phyloP scores from a whole-genome alignment of 2,888 invertebrate species.

The Amphipoea lucens region DNA sequence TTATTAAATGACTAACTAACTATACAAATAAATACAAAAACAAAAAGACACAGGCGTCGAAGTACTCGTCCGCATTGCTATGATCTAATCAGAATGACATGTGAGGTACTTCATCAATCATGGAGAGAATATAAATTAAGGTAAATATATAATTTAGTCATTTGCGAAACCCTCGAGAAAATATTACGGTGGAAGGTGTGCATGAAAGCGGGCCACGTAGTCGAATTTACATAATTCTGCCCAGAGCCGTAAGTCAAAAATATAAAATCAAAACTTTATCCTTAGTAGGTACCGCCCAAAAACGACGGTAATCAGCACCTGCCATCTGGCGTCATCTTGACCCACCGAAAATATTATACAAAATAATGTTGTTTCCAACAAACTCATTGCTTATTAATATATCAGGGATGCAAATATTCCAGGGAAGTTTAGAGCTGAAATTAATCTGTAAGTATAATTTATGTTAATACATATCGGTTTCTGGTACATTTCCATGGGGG shows the following conservation, averaged over 20 bases:
- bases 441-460: conserved; percentile 86
- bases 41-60: too few relatives aligned
- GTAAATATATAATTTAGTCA: neutral
- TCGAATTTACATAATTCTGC: conserved; percentile 46
- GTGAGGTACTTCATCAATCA: neutral
- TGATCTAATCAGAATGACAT: neutral
- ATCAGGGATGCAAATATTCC: conserved; percentile 62
- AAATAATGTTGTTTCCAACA: conserved; percentile 50
- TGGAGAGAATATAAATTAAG: neutral
- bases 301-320: conserved; percentile 57
- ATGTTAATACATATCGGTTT: conserved; percentile 81
- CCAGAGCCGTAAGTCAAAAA: conserved; percentile 32
- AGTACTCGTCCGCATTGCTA: neutral
- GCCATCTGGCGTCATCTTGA: conserved; percentile 49
- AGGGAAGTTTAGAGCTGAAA: conserved; percentile 69
- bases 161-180: conserved; percentile 13
- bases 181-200: conserved; percentile 15
- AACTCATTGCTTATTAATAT: conserved; percentile 67
- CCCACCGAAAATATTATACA: conserved; percentile 50
- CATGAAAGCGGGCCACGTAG: conserved; percentile 10
- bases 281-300: conserved; percentile 6
- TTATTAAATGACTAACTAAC: too few relatives aligned
- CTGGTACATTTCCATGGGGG: conserved; percentile 78
- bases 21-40: too few relatives aligned
- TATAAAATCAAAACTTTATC: conserved; percentile 29